These are phyloP conservation scores for Drosophila nikananu DNA, from an alignment of 1,140 invertebrate genomes.

Conservation along the genomic window DNA sequence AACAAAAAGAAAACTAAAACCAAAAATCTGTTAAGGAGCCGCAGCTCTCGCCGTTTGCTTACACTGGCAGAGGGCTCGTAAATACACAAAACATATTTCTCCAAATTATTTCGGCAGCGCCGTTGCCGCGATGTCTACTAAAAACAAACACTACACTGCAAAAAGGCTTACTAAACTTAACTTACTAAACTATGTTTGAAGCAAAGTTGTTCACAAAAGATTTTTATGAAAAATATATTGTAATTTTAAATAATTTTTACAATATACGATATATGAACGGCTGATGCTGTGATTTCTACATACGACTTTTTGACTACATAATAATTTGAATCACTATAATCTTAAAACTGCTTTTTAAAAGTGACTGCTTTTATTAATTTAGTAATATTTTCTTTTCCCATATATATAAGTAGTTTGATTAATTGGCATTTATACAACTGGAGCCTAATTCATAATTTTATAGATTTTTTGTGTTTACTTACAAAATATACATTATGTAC, in stretches of 20 bases:
- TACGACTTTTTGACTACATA: background rate
- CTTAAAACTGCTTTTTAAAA: background rate
- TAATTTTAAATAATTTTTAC: background rate
- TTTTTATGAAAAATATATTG: background rate
- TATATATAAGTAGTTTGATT: background rate
- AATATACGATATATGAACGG: too few species aligned
- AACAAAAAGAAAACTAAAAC: background rate
- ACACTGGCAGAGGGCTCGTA: conserved; percentile 36
- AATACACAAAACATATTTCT: conserved; percentile 58
- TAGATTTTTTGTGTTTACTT: background rate
- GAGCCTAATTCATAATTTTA: background rate
- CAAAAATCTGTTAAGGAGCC: conserved; percentile 30
- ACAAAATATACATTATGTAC: background rate
- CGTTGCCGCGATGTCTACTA: conserved; percentile 49
- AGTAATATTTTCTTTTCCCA: background rate
- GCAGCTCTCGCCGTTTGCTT: conserved; percentile 32
- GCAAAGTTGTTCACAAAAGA: background rate
- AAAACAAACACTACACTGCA: conserved; percentile 51
- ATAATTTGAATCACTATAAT: background rate
- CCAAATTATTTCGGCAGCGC: conserved; percentile 43
- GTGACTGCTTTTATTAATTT: too few species aligned
- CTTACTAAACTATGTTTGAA: background rate
- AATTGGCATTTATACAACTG: background rate
- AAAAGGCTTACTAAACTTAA: background rate
- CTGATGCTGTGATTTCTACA: background rate